Conservation (phyloP, 2,797 vertebrate genomes). For the Ptychadena robeensis region DNA sequence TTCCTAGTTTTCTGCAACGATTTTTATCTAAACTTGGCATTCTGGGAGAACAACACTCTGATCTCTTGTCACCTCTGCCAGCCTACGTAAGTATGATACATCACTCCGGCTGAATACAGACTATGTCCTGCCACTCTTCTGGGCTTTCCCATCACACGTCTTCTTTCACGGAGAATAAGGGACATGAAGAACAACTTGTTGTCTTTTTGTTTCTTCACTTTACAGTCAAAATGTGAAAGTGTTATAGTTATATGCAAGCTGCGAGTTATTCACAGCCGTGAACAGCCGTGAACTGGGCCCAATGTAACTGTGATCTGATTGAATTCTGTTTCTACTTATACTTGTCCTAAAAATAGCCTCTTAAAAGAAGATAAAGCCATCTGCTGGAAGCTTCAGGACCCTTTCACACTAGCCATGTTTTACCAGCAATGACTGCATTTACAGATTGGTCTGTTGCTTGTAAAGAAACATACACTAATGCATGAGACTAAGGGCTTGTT, state of each 20-base stretch:
- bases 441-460: too few species aligned
- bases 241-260: background rate
- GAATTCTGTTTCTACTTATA: too few species aligned
- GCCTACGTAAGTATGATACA: constrained; percentile 48
- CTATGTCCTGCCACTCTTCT: constrained; percentile 27
- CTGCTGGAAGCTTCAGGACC: too few species aligned
- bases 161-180: constrained; percentile 11
- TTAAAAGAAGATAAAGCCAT: too few species aligned
- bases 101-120: constrained; percentile 11
- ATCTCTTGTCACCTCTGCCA: constrained; percentile 42
- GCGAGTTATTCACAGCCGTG: background rate
- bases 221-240: background rate
- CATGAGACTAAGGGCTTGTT: too few species aligned
- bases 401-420: too few species aligned
- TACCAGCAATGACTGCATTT: too few species aligned
- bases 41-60: constrained; percentile 21
- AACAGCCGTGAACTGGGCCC: background rate
- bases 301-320: too few species aligned
- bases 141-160: constrained; percentile 10
- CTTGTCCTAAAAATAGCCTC: too few species aligned
- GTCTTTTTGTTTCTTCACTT: background rate
- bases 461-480: too few species aligned
- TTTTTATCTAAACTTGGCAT: constrained; percentile 27
- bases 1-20: background rate
- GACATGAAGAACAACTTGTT: constrained; percentile 5